Evolutionary conservation across 2,113 vertebrate species (phyloP).

Genomic region (Heterochromis multidens): DNA sequence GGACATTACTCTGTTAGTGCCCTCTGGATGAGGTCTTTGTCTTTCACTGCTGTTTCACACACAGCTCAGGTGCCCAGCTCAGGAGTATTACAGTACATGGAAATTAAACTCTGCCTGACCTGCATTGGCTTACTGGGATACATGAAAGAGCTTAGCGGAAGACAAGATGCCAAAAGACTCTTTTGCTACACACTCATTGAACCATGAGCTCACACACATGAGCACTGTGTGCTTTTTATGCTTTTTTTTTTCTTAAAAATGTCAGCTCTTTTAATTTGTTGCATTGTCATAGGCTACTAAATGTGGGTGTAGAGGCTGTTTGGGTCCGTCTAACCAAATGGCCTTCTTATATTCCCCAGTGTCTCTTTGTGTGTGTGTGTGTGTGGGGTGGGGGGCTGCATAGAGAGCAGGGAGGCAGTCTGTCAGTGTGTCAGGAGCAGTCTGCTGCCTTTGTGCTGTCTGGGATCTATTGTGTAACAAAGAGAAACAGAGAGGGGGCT

Average conservation of each 20-base stretch:
- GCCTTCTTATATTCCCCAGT: slow-evolving; percentile 25
- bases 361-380: slow-evolving; percentile 25
- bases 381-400: background rate
- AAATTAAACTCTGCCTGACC: slow-evolving; percentile 34
- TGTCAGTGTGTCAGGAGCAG: slow-evolving; percentile 52
- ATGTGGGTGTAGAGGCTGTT: slow-evolving; percentile 25
- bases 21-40: background rate
- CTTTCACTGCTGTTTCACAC: background rate
- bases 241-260: background rate
- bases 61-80: slow-evolving; percentile 5
- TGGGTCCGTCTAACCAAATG: slow-evolving; percentile 28
- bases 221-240: background rate
- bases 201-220: background rate
- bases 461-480: slow-evolving; percentile 48
- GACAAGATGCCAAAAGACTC: background rate
- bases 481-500: slow-evolving; percentile 34
- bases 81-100: background rate
- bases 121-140: slow-evolving; percentile 10
- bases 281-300: background rate
- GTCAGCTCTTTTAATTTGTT: background rate
- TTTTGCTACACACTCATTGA: background rate
- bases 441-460: slow-evolving; percentile 55
- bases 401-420: slow-evolving; percentile 39
- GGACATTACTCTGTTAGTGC: background rate
- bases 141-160: slow-evolving; percentile 1